These are phyloP conservation scores for Rotaria macrura DNA, from an alignment of 2,888 invertebrate species.

Conservation along the genomic window DNA sequence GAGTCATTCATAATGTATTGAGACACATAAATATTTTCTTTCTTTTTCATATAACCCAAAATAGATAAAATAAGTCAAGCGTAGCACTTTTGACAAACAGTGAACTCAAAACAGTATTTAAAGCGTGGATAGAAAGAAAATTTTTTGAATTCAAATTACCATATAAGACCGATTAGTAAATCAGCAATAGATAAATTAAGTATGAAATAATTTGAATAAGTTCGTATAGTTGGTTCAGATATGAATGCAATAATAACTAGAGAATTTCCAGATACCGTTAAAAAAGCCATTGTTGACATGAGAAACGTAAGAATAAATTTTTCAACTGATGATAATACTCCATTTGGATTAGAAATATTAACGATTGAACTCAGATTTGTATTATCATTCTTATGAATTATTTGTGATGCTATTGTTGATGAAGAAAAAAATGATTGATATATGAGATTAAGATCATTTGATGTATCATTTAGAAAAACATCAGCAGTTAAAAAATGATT, in stretches of 20 bases:
- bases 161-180: slow-evolving; percentile 38
- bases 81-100: no score
- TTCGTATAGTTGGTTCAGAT: slow-evolving; percentile 36
- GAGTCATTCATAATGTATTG: no score
- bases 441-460: neutral
- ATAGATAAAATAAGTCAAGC: no score
- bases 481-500: neutral
- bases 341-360: neutral
- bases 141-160: neutral
- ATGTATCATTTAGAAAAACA: neutral
- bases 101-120: no score
- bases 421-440: neutral
- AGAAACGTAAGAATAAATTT: neutral
- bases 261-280: neutral
- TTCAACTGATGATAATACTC: neutral
- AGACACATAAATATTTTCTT: no score
- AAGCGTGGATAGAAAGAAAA: neutral
- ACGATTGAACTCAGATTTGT: neutral
- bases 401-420: neutral
- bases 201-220: slow-evolving; percentile 39
- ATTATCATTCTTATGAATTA: neutral
- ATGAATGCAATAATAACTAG: slow-evolving; percentile 38
- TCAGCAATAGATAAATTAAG: slow-evolving; percentile 39
- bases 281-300: slow-evolving; percentile 9
- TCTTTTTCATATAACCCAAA: no score